Conservation (phyloP, 2,888 invertebrate genomes). For the Pocota personata region DNA sequence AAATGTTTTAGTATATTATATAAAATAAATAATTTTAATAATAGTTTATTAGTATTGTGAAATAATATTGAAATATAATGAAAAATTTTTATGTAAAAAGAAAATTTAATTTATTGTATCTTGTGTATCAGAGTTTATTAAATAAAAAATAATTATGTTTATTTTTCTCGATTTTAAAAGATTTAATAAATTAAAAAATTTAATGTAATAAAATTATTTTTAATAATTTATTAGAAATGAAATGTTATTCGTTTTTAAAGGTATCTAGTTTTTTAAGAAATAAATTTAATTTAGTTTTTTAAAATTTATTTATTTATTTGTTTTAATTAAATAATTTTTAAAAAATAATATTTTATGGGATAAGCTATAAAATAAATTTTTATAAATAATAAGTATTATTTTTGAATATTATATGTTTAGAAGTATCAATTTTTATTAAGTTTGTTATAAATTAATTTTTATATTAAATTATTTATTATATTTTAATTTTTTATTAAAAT, state of each 20-base stretch:
- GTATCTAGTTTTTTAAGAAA: slow-evolving; percentile 88
- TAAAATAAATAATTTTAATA: slow-evolving; percentile 84
- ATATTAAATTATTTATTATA: slow-evolving; percentile 82
- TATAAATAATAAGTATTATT: slow-evolving; percentile 82
- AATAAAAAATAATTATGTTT: too few relatives aligned
- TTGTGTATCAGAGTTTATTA: too few relatives aligned
- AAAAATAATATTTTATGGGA: slow-evolving; percentile 84
- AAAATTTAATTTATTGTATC: too few relatives aligned
- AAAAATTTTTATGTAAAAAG: too few relatives aligned
- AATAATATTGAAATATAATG: slow-evolving; percentile 84
- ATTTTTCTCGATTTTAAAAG: too few relatives aligned
- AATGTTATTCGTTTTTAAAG: slow-evolving; percentile 87
- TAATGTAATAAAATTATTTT: slow-evolving; percentile 86
- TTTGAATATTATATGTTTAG: slow-evolving; percentile 85
- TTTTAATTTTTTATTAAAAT: slow-evolving; percentile 83
- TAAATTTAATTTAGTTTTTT: slow-evolving; percentile 83
- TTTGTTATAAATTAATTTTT: slow-evolving; percentile 83
- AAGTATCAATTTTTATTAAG: slow-evolving; percentile 84
- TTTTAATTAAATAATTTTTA: slow-evolving; percentile 79
- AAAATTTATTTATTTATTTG: slow-evolving; percentile 77
- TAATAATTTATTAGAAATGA: slow-evolving; percentile 86
- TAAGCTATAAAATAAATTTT: slow-evolving; percentile 85
- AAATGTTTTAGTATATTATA: slow-evolving; percentile 83
- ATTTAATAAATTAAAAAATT: too few relatives aligned
- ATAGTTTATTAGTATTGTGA: slow-evolving; percentile 85